These are phyloP conservation scores for Fistularia tabacaria DNA, from an alignment of 2,797 vertebrate genomes.

Conservation along the genomic window DNA sequence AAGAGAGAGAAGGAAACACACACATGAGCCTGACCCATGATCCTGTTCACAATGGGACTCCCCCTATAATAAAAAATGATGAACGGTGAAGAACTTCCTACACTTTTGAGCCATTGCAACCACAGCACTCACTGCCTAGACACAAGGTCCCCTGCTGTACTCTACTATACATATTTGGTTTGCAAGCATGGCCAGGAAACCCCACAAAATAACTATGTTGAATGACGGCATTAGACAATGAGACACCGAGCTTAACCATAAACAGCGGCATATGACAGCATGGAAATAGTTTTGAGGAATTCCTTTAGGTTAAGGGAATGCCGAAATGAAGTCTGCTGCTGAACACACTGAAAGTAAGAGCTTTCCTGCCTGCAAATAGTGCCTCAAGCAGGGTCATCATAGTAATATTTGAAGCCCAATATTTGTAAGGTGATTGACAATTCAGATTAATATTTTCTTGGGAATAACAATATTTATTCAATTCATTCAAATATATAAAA, in stretches of 20 bases:
- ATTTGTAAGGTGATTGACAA: neutral
- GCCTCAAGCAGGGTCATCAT: conserved; percentile 1
- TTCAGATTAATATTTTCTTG: neutral
- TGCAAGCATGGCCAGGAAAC: conserved; percentile 57
- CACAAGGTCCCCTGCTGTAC: conserved; percentile 31
- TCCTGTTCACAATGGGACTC: conserved; percentile 41
- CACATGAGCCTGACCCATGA: conserved; percentile 45
- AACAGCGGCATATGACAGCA: conserved; percentile 49
- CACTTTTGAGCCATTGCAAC: conserved; percentile 33
- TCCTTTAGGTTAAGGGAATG: conserved; percentile 59
- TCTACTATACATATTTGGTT: conserved; percentile 57
- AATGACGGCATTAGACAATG: conserved; percentile 61
- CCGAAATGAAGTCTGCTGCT: conserved; percentile 27
- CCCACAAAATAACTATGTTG: conserved; percentile 66
- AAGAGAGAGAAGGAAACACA: conserved; percentile 51
- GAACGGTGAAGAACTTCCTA: conserved; percentile 54
- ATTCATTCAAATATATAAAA: too few relatives aligned
- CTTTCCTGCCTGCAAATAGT: neutral
- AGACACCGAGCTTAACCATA: conserved; percentile 55
- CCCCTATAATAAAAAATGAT: conserved; percentile 57
- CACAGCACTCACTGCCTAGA: conserved; percentile 40
- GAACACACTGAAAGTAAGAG: conserved; percentile 30
- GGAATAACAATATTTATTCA: too few relatives aligned
- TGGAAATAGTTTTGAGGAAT: conserved; percentile 64
- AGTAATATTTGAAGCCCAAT: neutral